phyloP scores from a whole-genome alignment of 23 tunicate species.

The Phallusia fumigata region DNA sequence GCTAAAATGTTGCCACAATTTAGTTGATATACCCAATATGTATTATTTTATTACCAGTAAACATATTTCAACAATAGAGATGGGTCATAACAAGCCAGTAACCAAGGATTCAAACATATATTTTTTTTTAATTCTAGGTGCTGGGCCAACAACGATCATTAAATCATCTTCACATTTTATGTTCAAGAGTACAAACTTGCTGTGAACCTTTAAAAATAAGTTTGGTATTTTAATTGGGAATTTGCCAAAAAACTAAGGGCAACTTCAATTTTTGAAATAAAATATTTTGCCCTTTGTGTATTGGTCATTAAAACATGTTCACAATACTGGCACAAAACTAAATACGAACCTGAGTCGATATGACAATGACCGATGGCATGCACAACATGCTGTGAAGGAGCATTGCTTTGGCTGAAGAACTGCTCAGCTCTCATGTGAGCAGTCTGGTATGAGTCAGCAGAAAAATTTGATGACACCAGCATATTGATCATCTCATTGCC shows the following conservation, averaged over 20 bases:
- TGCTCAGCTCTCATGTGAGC: conserved; percentile 15
- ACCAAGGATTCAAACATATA: too few species aligned
- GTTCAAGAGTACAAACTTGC: too few species aligned
- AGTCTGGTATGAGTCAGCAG: conserved; percentile 21
- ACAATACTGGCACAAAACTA: too few species aligned
- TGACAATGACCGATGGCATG: conserved; percentile 75
- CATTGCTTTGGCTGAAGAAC: conserved; percentile 20
- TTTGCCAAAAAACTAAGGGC: too few species aligned
- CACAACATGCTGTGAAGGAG: conserved; percentile 29
- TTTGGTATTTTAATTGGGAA: too few species aligned
- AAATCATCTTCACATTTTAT: background rate
- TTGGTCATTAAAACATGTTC: too few species aligned
- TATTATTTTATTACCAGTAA: background rate
- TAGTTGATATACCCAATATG: too few species aligned
- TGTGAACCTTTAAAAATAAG: too few species aligned
- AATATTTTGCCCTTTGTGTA: too few species aligned
- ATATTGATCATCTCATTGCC: conserved; percentile 58
- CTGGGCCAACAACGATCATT: too few species aligned
- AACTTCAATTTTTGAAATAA: too few species aligned
- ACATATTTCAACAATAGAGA: background rate
- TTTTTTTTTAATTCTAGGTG: too few species aligned
- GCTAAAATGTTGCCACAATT: conserved; percentile 18
- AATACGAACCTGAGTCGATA: conserved; percentile 48
- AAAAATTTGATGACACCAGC: conserved; percentile 33
- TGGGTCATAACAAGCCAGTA: background rate